phyloP scores from a whole-genome alignment of 2,888 invertebrate species.

The Chelonus formosanus region DNA sequence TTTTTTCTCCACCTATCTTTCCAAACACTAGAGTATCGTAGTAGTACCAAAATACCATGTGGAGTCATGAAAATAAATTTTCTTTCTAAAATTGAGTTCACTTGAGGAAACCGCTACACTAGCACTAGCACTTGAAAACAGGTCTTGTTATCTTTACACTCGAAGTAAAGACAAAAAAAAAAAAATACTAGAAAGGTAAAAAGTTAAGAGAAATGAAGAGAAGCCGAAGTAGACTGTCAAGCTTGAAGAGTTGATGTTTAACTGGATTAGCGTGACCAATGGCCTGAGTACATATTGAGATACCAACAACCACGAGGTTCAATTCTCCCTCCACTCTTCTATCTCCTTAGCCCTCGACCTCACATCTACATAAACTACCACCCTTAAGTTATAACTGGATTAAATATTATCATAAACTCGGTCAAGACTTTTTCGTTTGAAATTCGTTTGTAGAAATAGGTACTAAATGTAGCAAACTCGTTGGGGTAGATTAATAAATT shows the following conservation, averaged over 20 bases:
- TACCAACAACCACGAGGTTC: constrained; percentile 52
- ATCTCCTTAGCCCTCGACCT: constrained; percentile 20
- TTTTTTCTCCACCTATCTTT: constrained; percentile 25
- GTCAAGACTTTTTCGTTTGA: constrained; percentile 30
- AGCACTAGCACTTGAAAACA: constrained; percentile 7
- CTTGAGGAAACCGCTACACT: not conserved
- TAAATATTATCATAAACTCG: constrained; percentile 59
- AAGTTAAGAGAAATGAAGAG: constrained; percentile 1
- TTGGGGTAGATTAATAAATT: not conserved
- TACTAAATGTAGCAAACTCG: not conserved
- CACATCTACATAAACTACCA: constrained; percentile 8
- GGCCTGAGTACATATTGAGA: constrained; percentile 45
- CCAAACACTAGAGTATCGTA: constrained; percentile 28
- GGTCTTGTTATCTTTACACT: not conserved
- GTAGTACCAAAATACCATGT: constrained; percentile 20
- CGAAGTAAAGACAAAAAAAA: no score
- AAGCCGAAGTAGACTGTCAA: constrained; percentile 36
- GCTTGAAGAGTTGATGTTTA: constrained; percentile 46
- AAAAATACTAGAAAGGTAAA: constrained; percentile 20
- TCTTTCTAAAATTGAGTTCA: not conserved
- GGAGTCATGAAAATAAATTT: constrained; percentile 20
- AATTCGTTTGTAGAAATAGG: not conserved
- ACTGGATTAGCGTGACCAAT: constrained; percentile 54
- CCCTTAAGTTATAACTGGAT: constrained; percentile 50
- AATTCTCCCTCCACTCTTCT: constrained; percentile 19